Evolutionary conservation across 2,888 invertebrate species (phyloP).

Genomic region (Rhyacophila evoluta): DNA sequence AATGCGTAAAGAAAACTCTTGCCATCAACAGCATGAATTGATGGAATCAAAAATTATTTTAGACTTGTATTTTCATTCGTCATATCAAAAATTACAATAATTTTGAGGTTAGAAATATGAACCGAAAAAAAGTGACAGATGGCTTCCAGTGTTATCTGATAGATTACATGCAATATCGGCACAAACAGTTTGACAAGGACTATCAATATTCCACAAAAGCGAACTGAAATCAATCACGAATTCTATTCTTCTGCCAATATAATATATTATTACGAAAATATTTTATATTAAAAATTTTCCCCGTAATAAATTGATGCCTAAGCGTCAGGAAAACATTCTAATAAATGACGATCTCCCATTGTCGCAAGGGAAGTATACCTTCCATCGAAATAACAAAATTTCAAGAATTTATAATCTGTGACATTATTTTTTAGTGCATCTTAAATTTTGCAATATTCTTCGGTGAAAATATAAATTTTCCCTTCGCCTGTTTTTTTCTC

Average conservation of each 20-base stretch:
- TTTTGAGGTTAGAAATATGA: no score
- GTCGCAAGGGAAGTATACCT: neutral
- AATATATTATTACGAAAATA: neutral
- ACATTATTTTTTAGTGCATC: neutral
- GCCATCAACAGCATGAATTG: no score
- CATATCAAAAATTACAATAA: no score
- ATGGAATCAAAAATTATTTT: no score
- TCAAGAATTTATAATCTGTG: neutral
- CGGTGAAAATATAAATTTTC: no score
- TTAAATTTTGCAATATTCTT: no score
- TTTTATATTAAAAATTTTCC: constrained; percentile 10
- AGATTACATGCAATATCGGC: neutral
- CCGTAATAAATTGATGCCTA: neutral
- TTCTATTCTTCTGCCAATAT: neutral
- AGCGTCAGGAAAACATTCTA: neutral
- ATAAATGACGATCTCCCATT: neutral
- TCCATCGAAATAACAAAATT: neutral
- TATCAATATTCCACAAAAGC: neutral
- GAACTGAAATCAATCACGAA: neutral
- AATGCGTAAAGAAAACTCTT: no score
- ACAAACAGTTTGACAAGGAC: neutral
- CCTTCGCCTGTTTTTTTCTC: no score
- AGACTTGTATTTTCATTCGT: no score
- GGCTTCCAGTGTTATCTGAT: no score
- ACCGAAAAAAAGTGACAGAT: no score